Conservation (phyloP, 2,888 invertebrate genomes). For the Habroteleia sp. region DNA sequence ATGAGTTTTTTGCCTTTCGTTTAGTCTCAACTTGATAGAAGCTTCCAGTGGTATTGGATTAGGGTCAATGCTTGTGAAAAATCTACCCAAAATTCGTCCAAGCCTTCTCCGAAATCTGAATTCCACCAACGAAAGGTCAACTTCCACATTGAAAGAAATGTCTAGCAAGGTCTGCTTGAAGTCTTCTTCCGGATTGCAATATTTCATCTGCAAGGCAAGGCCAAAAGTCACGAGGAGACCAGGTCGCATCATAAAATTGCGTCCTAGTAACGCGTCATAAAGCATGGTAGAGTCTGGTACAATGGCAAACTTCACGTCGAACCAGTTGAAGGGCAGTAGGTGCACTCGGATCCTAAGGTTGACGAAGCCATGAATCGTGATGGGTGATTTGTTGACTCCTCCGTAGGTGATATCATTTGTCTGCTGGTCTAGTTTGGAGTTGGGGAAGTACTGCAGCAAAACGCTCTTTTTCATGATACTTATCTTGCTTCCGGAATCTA, state of each 20-base stretch:
- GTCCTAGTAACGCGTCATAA: constrained; percentile 53
- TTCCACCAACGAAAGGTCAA: too few species aligned
- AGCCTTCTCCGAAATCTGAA: too few species aligned
- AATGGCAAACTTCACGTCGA: constrained; percentile 48
- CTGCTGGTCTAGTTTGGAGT: not conserved
- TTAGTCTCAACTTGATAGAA: too few species aligned
- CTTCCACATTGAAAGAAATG: too few species aligned
- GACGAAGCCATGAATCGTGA: constrained; percentile 34
- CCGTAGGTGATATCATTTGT: constrained; percentile 22
- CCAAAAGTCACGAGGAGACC: constrained; percentile 51
- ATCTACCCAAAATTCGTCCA: too few species aligned
- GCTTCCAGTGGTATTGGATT: too few species aligned
- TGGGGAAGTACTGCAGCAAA: constrained; percentile 16
- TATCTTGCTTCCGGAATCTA: constrained; percentile 59
- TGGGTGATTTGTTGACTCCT: constrained; percentile 50
- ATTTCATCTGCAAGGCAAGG: constrained; percentile 30
- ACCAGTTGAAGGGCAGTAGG: constrained; percentile 30
- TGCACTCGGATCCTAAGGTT: constrained; percentile 26
- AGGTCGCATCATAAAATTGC: constrained; percentile 60
- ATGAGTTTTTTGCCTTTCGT: too few species aligned
- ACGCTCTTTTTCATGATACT: constrained; percentile 49
- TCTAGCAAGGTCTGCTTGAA: too few species aligned
- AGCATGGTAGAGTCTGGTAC: constrained; percentile 61
- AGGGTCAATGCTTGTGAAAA: too few species aligned
- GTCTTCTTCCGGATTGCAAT: constrained; percentile 26